Conservation (phyloP, 2,113 vertebrate species). For the Mustela lutreola region DNA sequence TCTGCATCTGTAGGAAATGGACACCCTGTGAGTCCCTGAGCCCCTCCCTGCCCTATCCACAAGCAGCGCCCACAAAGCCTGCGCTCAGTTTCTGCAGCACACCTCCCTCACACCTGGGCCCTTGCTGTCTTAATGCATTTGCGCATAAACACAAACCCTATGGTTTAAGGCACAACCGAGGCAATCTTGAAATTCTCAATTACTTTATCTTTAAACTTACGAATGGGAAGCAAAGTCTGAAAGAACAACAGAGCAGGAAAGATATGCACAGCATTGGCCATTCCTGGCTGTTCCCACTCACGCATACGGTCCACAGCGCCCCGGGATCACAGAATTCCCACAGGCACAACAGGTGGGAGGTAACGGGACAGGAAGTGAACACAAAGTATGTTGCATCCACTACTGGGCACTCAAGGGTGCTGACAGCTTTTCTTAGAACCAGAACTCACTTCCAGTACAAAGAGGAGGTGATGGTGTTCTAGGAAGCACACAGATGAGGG, state of each 20-base stretch:
- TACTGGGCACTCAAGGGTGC: background rate
- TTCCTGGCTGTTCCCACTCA: background rate
- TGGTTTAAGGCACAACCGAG: background rate
- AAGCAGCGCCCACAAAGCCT: rapidly evolving
- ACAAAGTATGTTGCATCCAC: background rate
- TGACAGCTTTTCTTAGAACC: background rate
- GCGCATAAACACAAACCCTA: background rate
- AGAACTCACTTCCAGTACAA: too few species aligned
- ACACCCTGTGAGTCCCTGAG: rapidly evolving
- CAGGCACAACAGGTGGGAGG: too few species aligned
- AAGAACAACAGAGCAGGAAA: background rate
- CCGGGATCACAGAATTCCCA: rapidly evolving
- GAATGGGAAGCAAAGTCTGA: background rate
- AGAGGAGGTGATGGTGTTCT: background rate
- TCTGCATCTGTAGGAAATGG: background rate
- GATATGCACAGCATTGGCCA: background rate
- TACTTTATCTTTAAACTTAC: background rate
- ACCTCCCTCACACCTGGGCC: too few species aligned
- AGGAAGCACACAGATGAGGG: background rate
- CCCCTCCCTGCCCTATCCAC: background rate
- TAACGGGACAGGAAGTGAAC: background rate
- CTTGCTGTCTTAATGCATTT: too few species aligned
- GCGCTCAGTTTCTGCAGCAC: background rate
- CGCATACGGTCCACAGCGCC: background rate
- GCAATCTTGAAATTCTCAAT: background rate